phyloP scores from a whole-genome alignment of 2,888 invertebrate species.

The Plagodis pulveraria region DNA sequence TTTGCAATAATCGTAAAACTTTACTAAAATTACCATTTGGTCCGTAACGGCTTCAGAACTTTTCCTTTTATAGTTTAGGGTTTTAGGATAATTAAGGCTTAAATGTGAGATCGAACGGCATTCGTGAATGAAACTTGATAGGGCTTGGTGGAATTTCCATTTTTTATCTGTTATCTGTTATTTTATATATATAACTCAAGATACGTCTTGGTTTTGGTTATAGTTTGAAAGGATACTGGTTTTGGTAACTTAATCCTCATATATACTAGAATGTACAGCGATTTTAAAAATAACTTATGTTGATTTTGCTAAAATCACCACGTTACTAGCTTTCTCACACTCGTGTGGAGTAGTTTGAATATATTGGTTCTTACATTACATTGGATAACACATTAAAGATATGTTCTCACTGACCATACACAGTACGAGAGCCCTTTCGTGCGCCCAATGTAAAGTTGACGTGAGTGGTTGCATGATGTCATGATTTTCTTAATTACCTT shows the following conservation, averaged over 20 bases:
- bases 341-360: no score
- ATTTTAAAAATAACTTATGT: no score
- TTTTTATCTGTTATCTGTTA: constrained; percentile 36
- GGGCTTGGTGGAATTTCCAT: constrained; percentile 33
- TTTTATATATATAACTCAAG: constrained; percentile 24
- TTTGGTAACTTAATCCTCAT: neutral
- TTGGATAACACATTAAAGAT: no score
- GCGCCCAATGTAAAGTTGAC: no score
- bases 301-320: no score
- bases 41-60: constrained; percentile 40
- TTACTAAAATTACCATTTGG: constrained; percentile 40
- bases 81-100: constrained; percentile 46
- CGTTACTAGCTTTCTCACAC: no score
- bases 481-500: no score
- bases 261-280: neutral
- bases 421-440: no score
- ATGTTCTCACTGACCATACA: no score
- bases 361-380: no score
- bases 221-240: neutral
- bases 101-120: constrained; percentile 43
- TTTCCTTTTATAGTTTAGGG: constrained; percentile 47
- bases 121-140: constrained; percentile 47
- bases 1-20: constrained; percentile 47
- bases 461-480: no score
- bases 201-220: constrained; percentile 13